These are phyloP conservation scores for Drosophila algonquin DNA, from an alignment of 2,888 invertebrate species.

Conservation along the genomic window DNA sequence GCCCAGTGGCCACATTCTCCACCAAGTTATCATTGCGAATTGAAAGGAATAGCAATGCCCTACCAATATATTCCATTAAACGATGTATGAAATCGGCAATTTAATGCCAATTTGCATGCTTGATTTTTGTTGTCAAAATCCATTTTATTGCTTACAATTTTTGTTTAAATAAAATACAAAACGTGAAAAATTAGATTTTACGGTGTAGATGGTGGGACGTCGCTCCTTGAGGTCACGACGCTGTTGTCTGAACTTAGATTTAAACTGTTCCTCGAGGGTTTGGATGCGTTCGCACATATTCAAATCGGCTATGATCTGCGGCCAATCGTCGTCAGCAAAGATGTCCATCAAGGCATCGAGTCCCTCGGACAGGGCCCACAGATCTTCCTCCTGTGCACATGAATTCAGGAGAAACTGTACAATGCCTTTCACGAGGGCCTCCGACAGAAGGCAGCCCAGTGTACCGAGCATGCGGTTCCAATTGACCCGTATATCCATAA, in stretches of 20 bases:
- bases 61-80: background rate
- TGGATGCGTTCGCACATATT: conserved; percentile 87
- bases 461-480: conserved; percentile 86
- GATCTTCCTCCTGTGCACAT: conserved; percentile 86
- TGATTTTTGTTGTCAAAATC: background rate
- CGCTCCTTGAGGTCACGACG: conserved; percentile 88
- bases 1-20: background rate
- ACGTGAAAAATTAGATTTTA: conserved; percentile 88
- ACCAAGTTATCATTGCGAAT: conserved; percentile 9
- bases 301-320: conserved; percentile 87
- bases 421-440: conserved; percentile 82
- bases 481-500: conserved; percentile 86
- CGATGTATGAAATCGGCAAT: conserved; percentile 2
- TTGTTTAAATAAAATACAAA: conserved; percentile 87
- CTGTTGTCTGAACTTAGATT: conserved; percentile 87
- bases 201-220: conserved; percentile 89
- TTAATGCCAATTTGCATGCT: background rate
- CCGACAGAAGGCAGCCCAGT: conserved; percentile 85
- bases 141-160: conserved; percentile 43
- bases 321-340: conserved; percentile 90
- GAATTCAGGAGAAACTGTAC: conserved; percentile 84
- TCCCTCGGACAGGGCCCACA: conserved; percentile 90
- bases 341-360: conserved; percentile 91
- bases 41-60: background rate
- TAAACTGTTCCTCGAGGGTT: conserved; percentile 86